phyloP scores from a whole-genome alignment of 2,888 invertebrate species.

The Nysson spinosus region DNA sequence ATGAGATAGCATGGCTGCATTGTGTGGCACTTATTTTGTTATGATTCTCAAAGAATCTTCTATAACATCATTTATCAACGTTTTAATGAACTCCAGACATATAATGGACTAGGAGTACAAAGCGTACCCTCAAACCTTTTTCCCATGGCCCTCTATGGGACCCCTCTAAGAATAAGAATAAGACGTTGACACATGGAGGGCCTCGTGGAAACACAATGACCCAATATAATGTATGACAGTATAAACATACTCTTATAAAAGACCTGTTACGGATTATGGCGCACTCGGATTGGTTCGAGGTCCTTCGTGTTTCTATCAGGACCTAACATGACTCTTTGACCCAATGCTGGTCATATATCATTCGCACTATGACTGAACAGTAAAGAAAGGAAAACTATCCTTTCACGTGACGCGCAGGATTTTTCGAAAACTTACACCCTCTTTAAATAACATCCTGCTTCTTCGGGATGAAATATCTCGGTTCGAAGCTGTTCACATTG shows the following conservation, averaged over 20 bases:
- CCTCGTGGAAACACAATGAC: constrained; percentile 44
- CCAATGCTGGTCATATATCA: constrained; percentile 27
- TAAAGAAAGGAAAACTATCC: constrained; percentile 3
- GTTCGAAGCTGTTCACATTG: too few relatives aligned
- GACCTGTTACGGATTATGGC: constrained; percentile 57
- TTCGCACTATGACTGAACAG: constrained; percentile 19
- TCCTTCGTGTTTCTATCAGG: constrained; percentile 50
- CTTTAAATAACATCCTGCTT: too few relatives aligned
- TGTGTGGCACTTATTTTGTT: neutral
- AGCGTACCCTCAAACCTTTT: constrained; percentile 55
- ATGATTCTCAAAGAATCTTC: constrained; percentile 21
- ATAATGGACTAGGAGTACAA: constrained; percentile 63
- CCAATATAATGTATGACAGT: constrained; percentile 61
- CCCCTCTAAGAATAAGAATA: constrained; percentile 70
- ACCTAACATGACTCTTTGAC: constrained; percentile 31
- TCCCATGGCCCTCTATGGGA: constrained; percentile 57
- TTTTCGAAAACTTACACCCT: neutral
- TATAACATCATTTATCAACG: constrained; percentile 73
- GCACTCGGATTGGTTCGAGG: constrained; percentile 45
- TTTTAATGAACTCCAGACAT: constrained; percentile 63
- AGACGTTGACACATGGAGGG: constrained; percentile 74
- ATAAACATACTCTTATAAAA: constrained; percentile 55
- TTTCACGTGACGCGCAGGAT: constrained; percentile 12
- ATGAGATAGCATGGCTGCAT: too few relatives aligned
- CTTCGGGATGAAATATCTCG: neutral